Percentiles rank a stretch among this genome's conserved stretches.
Conservation (phyloP, 2,888 invertebrate species). For the Nymphalis polychloros region DNA sequence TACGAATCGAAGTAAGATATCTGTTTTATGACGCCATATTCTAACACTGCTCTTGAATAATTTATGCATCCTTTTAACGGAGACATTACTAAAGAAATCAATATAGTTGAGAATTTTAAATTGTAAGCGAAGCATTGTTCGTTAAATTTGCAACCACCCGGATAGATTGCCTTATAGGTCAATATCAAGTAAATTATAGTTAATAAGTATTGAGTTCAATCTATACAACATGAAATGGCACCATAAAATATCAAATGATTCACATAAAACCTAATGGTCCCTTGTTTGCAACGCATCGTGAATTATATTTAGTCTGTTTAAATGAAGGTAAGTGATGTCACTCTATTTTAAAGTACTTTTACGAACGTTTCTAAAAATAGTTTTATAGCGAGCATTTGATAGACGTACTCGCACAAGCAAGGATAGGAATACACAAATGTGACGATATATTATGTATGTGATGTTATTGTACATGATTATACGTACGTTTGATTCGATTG, state of each 20-base stretch:
- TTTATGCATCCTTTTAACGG: conserved; percentile 43
- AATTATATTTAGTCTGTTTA: conserved; percentile 20
- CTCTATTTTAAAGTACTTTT: conserved; percentile 25
- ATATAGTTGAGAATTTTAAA: conserved; percentile 31
- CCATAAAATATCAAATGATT: conserved; percentile 48
- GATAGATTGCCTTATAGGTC: conserved; percentile 27
- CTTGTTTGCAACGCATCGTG: conserved; percentile 41
- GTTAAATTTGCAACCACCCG: conserved; percentile 34
- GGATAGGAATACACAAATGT: not conserved
- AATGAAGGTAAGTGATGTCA: conserved; percentile 31
- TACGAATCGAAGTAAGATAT: conserved; percentile 38
- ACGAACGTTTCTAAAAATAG: conserved; percentile 20
- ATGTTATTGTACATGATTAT: not conserved
- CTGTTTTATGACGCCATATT: conserved; percentile 33
- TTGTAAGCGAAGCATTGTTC: conserved; percentile 21
- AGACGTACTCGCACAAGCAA: conserved; percentile 12
- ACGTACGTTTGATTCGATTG: conserved; percentile 6
- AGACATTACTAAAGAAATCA: conserved; percentile 32
- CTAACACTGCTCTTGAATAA: conserved; percentile 25
- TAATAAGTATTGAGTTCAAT: conserved; percentile 46
- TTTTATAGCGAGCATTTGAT: conserved; percentile 30
- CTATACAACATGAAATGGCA: conserved; percentile 47
- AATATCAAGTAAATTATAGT: conserved; percentile 46
- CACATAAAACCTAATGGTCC: conserved; percentile 48
- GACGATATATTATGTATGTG: not conserved